Base-by-base conservation (phyloP, 1,140 invertebrate species). In the Drosophila busckii region DNA sequence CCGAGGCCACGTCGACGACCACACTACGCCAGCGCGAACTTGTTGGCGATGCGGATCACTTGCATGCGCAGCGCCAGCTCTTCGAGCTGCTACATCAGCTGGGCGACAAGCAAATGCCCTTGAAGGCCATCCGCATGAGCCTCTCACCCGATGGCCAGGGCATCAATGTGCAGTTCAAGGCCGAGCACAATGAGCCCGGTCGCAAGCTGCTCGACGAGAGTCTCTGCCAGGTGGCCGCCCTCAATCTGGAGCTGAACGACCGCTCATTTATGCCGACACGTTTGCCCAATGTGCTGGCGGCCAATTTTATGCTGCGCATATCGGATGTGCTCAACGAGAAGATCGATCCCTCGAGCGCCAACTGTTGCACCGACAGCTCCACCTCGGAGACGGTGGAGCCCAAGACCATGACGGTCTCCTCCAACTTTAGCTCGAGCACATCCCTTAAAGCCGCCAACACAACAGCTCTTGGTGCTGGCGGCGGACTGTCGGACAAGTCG, bases 281-380 rank as follows among this genome's bases (percentile, higher is more conserved):
- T 3, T 23, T 60, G 40, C 34, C 56, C 10, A 60, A 60, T 54
- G 56, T 54, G 10, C 4, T 60, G 9, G 41, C 41, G 17, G 49
- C 49, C 20, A 60, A 54, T 32, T 60, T 60, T 16, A 32, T 60
- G 56, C n/a, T 22, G 0, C 49, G 56, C 10, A 60, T 60, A 50
- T 31, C 49, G 9, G 56, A 54, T 12, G 25, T 54, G 0, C 49
- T 60, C 5, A 60, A 60, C 3, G 41, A 54, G n/a, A 45, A 46
- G 20, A 45, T 54, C 20, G 26, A 44, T n/a, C n/a, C n/a, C n/a
- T n/a, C n/a, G n/a, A n/a, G n/a, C n/a, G n/a, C n/a, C n/a, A n/a
- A n/a, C n/a, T n/a, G n/a, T n/a, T n/a, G n/a, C n/a, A n/a, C n/a
- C n/a, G n/a, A n/a, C n/a, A n/a, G n/a, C n/a, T n/a, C n/a, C n/a